Percentiles rank a stretch among this genome's conserved stretches.
phyloP scores from a whole-genome alignment of 2,888 invertebrate genomes.

The Sarcophaga subvicina region DNA sequence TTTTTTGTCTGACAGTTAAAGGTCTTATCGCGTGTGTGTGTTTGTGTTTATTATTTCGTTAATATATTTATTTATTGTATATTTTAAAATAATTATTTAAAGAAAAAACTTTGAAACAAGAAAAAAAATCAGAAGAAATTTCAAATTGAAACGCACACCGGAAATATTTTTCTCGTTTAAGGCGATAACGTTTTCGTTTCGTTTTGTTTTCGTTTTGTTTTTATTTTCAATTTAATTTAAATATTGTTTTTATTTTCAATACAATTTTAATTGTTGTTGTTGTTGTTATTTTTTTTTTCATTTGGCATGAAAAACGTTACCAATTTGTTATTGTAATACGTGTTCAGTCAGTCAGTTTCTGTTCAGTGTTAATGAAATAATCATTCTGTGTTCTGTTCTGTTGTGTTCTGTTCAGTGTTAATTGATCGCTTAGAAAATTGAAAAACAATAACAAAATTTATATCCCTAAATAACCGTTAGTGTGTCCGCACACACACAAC shows the following conservation, averaged over 20 bases:
- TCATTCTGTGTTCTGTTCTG: constrained; percentile 2
- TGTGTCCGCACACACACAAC: too few relatives aligned
- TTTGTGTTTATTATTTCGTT: too few relatives aligned
- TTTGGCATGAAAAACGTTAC: neutral
- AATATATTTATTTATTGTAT: too few relatives aligned
- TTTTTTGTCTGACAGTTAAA: constrained; percentile 35
- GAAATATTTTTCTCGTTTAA: constrained; percentile 34
- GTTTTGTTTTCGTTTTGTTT: neutral
- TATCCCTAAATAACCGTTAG: too few relatives aligned
- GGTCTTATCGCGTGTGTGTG: constrained; percentile 1
- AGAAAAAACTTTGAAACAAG: too few relatives aligned
- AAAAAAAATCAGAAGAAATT: too few relatives aligned
- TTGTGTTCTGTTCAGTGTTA: neutral
- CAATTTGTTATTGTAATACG: too few relatives aligned
- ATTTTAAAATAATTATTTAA: too few relatives aligned
- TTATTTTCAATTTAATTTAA: neutral
- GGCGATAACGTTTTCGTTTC: constrained; percentile 32
- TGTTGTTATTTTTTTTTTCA: too few relatives aligned
- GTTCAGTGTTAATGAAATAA: constrained; percentile 49
- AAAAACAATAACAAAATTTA: neutral
- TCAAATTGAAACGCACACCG: constrained; percentile 19
- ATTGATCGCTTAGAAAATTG: constrained; percentile 25
- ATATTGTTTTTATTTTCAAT: too few relatives aligned
- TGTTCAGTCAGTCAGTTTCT: too few relatives aligned
- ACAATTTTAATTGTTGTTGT: too few relatives aligned